phyloP scores from a whole-genome alignment of 2,113 vertebrate species.

The Phalacrocorax aristotelis region DNA sequence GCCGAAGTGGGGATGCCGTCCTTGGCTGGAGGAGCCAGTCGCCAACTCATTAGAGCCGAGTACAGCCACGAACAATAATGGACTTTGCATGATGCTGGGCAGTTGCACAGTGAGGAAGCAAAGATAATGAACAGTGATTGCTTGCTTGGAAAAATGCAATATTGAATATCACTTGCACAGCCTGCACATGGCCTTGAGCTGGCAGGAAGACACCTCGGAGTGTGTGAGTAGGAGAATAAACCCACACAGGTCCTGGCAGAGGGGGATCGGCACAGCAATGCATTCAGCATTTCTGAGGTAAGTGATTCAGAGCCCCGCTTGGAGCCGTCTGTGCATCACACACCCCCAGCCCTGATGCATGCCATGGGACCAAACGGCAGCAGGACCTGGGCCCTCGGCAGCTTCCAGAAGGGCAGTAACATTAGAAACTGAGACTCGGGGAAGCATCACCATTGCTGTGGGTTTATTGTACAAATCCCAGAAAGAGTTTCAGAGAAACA shows the following conservation, averaged over 20 bases:
- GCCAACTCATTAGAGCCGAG: fast-evolving
- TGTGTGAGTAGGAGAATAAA: background rate
- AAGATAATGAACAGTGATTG: background rate
- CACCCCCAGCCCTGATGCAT: background rate
- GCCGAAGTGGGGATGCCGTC: fast-evolving
- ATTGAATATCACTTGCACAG: background rate
- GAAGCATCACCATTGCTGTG: background rate
- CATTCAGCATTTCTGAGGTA: background rate
- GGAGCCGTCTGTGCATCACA: background rate
- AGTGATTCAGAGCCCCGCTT: background rate
- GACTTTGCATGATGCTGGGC: background rate
- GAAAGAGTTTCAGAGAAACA: background rate
- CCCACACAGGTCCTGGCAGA: background rate
- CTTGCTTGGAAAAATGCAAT: background rate
- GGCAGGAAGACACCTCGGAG: background rate
- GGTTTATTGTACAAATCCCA: background rate
- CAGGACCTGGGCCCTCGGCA: background rate
- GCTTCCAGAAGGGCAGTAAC: background rate
- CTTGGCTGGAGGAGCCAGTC: background rate
- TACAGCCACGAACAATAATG: fast-evolving
- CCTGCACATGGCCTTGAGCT: background rate
- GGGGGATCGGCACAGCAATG: fast-evolving
- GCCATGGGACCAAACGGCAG: fast-evolving
- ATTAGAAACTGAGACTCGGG: background rate
- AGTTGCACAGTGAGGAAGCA: background rate